phyloP scores from a whole-genome alignment of 2,888 invertebrate genomes.

The Macrophya annulata region DNA sequence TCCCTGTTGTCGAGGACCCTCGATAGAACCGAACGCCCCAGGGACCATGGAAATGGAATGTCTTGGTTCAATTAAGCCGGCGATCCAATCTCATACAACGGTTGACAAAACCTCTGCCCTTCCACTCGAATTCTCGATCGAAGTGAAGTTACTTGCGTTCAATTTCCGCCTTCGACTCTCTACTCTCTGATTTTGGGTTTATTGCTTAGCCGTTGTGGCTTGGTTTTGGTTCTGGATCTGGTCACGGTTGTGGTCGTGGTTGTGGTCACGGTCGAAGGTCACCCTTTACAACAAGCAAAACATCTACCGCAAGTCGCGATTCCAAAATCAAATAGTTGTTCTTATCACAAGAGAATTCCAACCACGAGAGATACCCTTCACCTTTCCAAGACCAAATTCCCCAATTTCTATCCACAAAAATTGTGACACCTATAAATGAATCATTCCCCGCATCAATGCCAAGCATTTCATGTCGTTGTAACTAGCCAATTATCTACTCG shows the following conservation, averaged over 20 bases:
- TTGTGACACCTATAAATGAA: neutral
- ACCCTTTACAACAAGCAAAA: constrained; percentile 25
- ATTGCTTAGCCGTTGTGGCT: constrained; percentile 41
- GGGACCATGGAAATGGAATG: constrained; percentile 54
- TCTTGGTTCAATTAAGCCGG: constrained; percentile 53
- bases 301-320: constrained; percentile 1
- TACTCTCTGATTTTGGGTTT: constrained; percentile 55
- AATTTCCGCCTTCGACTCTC: constrained; percentile 65
- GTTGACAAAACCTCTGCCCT: constrained; percentile 53
- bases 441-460: neutral
- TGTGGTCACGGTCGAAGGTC: neutral
- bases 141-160: constrained; percentile 67
- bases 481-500: too few relatives aligned
- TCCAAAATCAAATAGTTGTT: constrained; percentile 11
- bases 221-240: constrained; percentile 1
- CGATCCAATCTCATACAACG: constrained; percentile 55
- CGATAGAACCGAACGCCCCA: constrained; percentile 16
- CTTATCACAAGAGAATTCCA: neutral
- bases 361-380: neutral
- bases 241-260: constrained; percentile 13
- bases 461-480: too few relatives aligned
- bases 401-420: neutral
- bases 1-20: constrained; percentile 36
- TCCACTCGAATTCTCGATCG: constrained; percentile 63
- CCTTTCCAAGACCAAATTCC: neutral